Conservation (phyloP, 2,888 invertebrate genomes). For the Poecilobothrus nobilitatus region DNA sequence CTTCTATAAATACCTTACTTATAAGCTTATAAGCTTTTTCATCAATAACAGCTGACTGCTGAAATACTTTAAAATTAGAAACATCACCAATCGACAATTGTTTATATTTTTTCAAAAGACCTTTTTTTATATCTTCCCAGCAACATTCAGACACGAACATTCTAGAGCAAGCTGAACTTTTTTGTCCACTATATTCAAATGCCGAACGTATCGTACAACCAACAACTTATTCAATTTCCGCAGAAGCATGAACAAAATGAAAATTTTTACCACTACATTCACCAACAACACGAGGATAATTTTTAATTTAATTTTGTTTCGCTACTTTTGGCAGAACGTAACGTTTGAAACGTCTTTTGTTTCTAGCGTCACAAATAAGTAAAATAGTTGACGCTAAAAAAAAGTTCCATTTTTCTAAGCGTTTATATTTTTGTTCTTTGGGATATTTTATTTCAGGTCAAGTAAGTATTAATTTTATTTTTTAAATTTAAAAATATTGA, state of each 20-base stretch:
- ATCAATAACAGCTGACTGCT: slow-evolving; percentile 97
- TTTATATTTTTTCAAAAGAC: slow-evolving; percentile 58
- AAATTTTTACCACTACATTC: slow-evolving; percentile 99
- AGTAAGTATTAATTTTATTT: too few species aligned
- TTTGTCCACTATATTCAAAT: slow-evolving; percentile 96
- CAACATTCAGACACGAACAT: slow-evolving; percentile 89
- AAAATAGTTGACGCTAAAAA: too few species aligned
- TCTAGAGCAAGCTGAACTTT: slow-evolving; percentile 97
- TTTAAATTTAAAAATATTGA: too few species aligned
- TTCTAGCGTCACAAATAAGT: too few species aligned
- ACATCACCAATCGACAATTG: slow-evolving; percentile 82
- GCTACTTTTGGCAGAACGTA: too few species aligned
- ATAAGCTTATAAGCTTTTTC: slow-evolving; percentile 80
- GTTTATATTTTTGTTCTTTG: too few species aligned
- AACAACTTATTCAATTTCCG: slow-evolving; percentile 74
- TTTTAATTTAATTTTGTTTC: too few species aligned
- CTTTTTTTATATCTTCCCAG: slow-evolving; percentile 58
- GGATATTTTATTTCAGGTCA: too few species aligned
- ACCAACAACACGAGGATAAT: slow-evolving; percentile 87
- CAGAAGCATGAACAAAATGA: slow-evolving; percentile 91
- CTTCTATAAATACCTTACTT: too few species aligned
- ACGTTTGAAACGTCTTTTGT: too few species aligned
- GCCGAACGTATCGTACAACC: slow-evolving; percentile 79
- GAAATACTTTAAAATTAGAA: slow-evolving; percentile 71
- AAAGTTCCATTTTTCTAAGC: too few species aligned